Percentiles rank a stretch among this genome's conserved stretches.
phyloP scores from a whole-genome alignment of 2,113 vertebrate genomes.

The Dendropsophus ebraccatus region DNA sequence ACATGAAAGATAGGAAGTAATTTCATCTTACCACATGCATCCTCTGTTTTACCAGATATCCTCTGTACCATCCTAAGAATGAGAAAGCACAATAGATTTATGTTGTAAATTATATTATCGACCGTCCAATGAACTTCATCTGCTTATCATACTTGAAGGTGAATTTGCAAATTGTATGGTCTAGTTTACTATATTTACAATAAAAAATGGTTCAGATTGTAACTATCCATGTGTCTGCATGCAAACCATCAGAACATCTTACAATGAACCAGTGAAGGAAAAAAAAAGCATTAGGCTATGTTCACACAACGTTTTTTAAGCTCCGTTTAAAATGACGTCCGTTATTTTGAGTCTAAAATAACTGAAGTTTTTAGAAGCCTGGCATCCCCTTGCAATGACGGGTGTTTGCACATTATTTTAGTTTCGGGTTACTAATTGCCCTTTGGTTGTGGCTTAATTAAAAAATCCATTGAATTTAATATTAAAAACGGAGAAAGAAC shows the following conservation, averaged over 20 bases:
- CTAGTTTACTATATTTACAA: neutral
- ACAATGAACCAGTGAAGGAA: too few relatives aligned
- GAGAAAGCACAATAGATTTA: slow-evolving; percentile 51
- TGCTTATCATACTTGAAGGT: neutral
- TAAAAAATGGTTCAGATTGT: neutral
- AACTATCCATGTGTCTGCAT: neutral
- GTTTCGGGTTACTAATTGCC: too few relatives aligned
- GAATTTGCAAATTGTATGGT: neutral
- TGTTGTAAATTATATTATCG: neutral
- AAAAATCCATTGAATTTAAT: too few relatives aligned
- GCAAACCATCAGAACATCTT: too few relatives aligned
- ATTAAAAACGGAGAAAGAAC: too few relatives aligned
- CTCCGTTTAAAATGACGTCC: too few relatives aligned
- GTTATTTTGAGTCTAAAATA: too few relatives aligned
- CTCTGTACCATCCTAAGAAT: slow-evolving; percentile 89
- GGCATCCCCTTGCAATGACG: too few relatives aligned
- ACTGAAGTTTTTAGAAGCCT: too few relatives aligned
- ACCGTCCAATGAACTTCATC: neutral
- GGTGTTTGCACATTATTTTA: too few relatives aligned
- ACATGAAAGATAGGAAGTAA: neutral
- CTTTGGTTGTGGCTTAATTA: too few relatives aligned
- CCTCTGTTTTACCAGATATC: slow-evolving; percentile 84
- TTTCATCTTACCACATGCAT: slow-evolving; percentile 78
- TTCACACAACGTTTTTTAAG: too few relatives aligned
- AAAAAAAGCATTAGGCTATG: neutral